A percentile compares a stretch with the other conserved stretches of the same genome.
phyloP scores from a whole-genome alignment of 2,797 vertebrate species.

The Chloroceryle amazona region DNA sequence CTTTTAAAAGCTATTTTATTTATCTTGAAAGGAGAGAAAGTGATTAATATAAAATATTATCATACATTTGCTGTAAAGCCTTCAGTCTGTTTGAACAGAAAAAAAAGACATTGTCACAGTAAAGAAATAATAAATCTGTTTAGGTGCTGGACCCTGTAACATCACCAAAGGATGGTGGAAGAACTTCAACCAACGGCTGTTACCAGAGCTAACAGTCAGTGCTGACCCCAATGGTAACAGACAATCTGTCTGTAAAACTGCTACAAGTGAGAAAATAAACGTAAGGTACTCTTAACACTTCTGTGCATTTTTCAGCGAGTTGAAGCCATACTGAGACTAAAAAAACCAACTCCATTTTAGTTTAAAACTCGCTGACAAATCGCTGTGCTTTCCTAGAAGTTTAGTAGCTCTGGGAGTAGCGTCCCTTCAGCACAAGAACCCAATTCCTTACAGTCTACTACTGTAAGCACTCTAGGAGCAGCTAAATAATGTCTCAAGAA shows the following conservation, averaged over 20 bases:
- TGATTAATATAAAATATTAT: conserved; percentile 79
- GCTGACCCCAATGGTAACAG: background rate
- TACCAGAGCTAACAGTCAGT: background rate
- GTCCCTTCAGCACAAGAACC: background rate
- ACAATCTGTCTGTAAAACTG: conserved; percentile 35
- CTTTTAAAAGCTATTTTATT: conserved; percentile 81
- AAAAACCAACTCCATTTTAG: conserved; percentile 17
- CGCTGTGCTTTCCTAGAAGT: background rate
- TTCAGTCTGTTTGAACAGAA: conserved; percentile 61
- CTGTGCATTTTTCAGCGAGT: background rate
- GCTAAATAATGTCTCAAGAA: conserved; percentile 65
- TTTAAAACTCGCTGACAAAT: conserved; percentile 20
- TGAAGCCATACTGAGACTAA: conserved; percentile 4
- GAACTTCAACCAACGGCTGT: conserved; percentile 8
- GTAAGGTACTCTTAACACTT: conserved; percentile 18
- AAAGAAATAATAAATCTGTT: conserved; percentile 35
- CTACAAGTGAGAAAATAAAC: conserved; percentile 30
- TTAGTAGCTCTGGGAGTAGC: conserved; percentile 57
- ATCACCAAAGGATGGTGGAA: background rate
- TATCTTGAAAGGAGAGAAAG: conserved; percentile 68
- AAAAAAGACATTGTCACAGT: background rate
- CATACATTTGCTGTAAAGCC: conserved; percentile 70
- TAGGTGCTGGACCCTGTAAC: background rate
- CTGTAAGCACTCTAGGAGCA: conserved; percentile 58
- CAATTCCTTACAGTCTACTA: conserved; percentile 8